Base-by-base conservation (phyloP, 2,888 invertebrate genomes). In the Stenodema calcarata region DNA sequence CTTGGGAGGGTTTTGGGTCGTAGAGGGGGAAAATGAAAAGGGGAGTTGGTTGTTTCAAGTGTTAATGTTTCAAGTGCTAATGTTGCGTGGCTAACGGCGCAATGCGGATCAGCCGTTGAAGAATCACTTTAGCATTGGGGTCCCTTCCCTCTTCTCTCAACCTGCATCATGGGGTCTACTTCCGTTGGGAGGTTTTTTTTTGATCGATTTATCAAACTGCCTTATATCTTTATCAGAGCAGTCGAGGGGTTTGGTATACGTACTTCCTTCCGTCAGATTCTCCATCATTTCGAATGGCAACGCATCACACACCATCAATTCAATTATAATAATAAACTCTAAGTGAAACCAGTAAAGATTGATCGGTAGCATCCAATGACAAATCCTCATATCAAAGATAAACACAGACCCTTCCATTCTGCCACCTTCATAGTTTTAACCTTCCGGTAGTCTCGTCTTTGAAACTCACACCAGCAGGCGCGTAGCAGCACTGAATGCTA, bases 21-120 rank as follows among this genome's bases (percentile, higher is more conserved):
- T 27, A 27, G 16, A 28, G 35, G 73, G 30, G 73, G 73, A 73
- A 73, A 73, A 73, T 73, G 73, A 73, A 41, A 73, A 41, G 73
- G 35, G 73, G 73, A 35, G 73, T 41, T 73, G 78, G 27, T 78
- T 41, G 78, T 41, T 41, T 41, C 41, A 27, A 42, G 27, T 78
- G 44, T 78, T 44, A 78, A 78, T 78, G 78, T 44, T 78, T 78
- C 78, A 78, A 78, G 78, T 44, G 78, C 78, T 78, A 78, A 78
- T 78, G 78, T 78, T 78, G 78, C 78, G 41, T 78, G 78, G 78
- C 27, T 78, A 78, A 78, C 35, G 30, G 73, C 78, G 78, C 78
- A 78, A 41, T 78, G 78, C 78, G 78, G 78, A 35, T 78, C 78
- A 27, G 41, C 35, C 41, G 35, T 73, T 73, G 35, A 73, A 73